Percentiles rank a stretch among this genome's conserved stretches.
Evolutionary conservation across 2,888 invertebrate species (phyloP).

Genomic region (Mantis religiosa): DNA sequence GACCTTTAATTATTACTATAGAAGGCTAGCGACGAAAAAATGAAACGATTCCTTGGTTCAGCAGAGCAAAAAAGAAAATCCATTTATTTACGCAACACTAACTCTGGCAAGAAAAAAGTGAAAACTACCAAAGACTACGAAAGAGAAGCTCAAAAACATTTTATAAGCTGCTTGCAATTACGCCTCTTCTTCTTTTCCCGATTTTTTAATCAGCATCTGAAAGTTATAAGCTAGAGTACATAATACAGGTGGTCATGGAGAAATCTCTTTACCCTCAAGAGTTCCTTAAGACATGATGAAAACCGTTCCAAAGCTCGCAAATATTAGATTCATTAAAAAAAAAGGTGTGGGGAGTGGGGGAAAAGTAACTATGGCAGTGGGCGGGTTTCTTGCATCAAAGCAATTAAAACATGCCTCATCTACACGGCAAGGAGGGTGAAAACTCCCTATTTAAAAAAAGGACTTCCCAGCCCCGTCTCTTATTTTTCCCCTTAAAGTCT

Average conservation of each 20-base stretch:
- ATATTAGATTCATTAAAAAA: constrained; percentile 28
- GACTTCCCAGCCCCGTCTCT: neutral
- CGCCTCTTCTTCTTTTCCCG: neutral
- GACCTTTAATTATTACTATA: neutral
- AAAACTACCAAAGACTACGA: neutral
- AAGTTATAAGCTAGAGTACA: constrained; percentile 15
- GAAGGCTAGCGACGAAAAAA: neutral
- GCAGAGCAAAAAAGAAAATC: neutral
- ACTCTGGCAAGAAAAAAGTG: neutral
- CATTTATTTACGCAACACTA: constrained; percentile 10
- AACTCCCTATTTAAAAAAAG: constrained; percentile 4
- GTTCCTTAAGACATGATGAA: neutral
- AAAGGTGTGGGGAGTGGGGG: neutral
- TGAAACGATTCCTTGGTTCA: neutral
- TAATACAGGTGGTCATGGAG: constrained; percentile 20
- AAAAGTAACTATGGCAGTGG: constrained; percentile 9
- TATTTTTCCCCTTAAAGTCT: constrained; percentile 8
- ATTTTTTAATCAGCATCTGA: constrained; percentile 22
- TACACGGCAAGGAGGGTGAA: constrained; percentile 1
- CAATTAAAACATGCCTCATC: constrained; percentile 28
- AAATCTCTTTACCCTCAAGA: neutral
- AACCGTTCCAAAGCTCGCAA: constrained; percentile 11
- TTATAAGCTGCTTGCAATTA: constrained; percentile 15
- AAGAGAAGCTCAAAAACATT: constrained; percentile 1
- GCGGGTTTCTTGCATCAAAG: constrained; percentile 7